Base-by-base conservation (phyloP, 2,888 invertebrate genomes). In the Apamea crenata region DNA sequence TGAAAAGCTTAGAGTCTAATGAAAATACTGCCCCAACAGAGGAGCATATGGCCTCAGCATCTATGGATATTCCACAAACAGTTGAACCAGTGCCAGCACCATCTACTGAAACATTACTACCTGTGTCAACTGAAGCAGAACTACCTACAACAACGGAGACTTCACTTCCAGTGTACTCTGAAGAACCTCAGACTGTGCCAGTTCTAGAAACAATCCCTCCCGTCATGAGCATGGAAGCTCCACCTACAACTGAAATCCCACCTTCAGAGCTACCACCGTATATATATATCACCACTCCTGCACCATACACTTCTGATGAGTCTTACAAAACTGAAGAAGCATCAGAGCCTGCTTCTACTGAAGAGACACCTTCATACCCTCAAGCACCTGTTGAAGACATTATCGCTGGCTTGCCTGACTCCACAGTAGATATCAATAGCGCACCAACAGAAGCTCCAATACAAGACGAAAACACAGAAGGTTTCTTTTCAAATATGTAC, bases 401-500 rank as follows among this genome's bases (percentile, higher is more conserved):
- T 77, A 81, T 90, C 6, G 80, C 79, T n/a, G 79, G 84, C 53
- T 86, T 89, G 68, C 88, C 90, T 47, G 92, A 93, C 84, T 74
- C 81, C 56, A 75, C 85, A 61, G 80, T 77, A 77, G 88, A 82
- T 16, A 68, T 69, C 8, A 69, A 40, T 53, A 78, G 63, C 69
- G 32, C 77, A 47, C 69, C 90, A 72, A 86, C 77, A 29, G 89
- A 91, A 75, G 53, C 77, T 47, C 73, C 89, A 61, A 44, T 77
- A 29, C 78, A 88, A 74, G 90, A 92, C 71, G 92, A 92, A 70
- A 91, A 81, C 70, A 81, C 85, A 40, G 91, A 92, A 82, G 89
- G 95, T 56, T 91, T 96, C 69, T 88, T 96, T 14, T 94, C 96
- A 77, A 93, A 90, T 73, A 91, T 96, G 82, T 95, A 94, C 80